Percentiles rank a stretch among this genome's conserved stretches.
phyloP scores from a whole-genome alignment of 2,888 invertebrate genomes.

The Hemistola chrysoprasaria region DNA sequence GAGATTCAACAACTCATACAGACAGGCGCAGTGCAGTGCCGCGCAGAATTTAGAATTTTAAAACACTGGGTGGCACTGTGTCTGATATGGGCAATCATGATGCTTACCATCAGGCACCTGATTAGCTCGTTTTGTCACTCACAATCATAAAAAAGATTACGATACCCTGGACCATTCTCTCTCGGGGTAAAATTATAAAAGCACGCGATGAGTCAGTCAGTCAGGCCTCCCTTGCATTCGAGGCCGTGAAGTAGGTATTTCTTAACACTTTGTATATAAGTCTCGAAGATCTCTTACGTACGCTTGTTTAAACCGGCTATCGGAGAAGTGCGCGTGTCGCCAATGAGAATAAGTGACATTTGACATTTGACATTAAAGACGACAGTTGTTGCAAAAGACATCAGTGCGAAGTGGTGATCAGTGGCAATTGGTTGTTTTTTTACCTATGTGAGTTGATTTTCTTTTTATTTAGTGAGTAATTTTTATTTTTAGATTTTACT shows the following conservation, averaged over 20 bases:
- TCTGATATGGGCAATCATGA: too few species aligned
- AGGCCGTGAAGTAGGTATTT: conserved; percentile 30
- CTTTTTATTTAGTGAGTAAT: conserved; percentile 4
- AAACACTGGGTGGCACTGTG: too few species aligned
- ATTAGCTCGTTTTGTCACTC: too few species aligned
- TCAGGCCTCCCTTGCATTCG: conserved; percentile 13
- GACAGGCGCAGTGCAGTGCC: too few species aligned
- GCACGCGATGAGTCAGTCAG: conserved; percentile 2
- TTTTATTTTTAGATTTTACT: too few species aligned
- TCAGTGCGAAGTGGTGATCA: conserved; percentile 25
- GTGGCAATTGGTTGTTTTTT: conserved; percentile 27
- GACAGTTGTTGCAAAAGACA: conserved; percentile 13
- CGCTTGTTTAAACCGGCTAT: conserved; percentile 36
- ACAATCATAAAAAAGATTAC: too few species aligned
- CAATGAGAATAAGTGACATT: conserved; percentile 16
- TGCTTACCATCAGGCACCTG: too few species aligned
- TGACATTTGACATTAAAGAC: conserved; percentile 26
- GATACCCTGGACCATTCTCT: too few species aligned
- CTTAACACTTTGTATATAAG: conserved; percentile 43
- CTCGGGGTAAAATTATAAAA: too few species aligned
- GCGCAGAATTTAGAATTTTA: too few species aligned
- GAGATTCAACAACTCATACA: too few species aligned
- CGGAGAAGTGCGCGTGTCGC: conserved; percentile 24
- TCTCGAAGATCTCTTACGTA: conserved; percentile 20
- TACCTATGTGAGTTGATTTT: conserved; percentile 25